Base-by-base conservation (phyloP, 2,888 invertebrate species). In the Agrotis ipsilon region DNA sequence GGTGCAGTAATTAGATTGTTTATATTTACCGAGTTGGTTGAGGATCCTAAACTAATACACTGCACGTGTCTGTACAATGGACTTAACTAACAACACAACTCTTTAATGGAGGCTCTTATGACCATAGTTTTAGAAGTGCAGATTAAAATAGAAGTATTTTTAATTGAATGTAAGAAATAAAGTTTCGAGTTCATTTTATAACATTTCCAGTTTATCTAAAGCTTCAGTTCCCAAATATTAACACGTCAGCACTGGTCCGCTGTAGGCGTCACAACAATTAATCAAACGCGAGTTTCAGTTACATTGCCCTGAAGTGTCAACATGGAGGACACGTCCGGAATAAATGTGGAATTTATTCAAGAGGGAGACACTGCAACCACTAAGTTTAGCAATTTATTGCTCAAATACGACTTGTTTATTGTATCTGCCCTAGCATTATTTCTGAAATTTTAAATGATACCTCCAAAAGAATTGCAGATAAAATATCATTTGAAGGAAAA, bases 331-430 rank as follows among this genome's bases (percentile, higher is more conserved):
- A 60, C 59, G 57, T 27, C n/a, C 66, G 21, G 63, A 70, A 88
- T 85, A 86, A 88, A 90, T 84, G 87, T 75, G 80, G 11, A 39
- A 39, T 51, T 51, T 51, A 21, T 51, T 39, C 39, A 39, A 39
- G 9, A 39, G 39, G 39, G 9, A 11, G 11, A 39, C 39, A 39
- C 39, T 39, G 39, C 39, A 39, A 2, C 39, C 11, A 9, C 39
- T 39, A 11, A 11, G 39, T 39, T 39, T 11, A 1, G 1, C 11
- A 39, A 39, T 39, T 39, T 39, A 39, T 39, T 39, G 39, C 11
- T 39, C 11, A 1, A 39, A 39, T 39, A 39, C 39, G 39, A 1
- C 1, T 39, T 39, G 32, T 89, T 88, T 88, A 87, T 87, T 80
- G 83, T 19, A 19, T 16, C 0, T 27, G 16, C n/a, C 11, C 13